These are phyloP conservation scores for Pyxicephalus adspersus DNA, from an alignment of 2,113 vertebrate species.

Conservation along the genomic window DNA sequence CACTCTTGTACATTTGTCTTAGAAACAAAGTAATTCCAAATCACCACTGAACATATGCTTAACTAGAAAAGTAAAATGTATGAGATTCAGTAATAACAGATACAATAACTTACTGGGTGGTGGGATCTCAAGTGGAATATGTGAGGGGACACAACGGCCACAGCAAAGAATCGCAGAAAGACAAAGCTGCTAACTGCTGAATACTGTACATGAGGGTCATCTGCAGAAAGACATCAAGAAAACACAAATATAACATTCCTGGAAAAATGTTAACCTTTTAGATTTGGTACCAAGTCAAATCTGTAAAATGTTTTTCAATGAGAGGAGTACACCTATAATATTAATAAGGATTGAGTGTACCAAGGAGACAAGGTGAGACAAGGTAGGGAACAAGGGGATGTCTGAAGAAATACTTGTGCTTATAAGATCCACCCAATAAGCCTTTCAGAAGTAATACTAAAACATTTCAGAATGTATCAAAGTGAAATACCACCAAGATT, in stretches of 20 bases:
- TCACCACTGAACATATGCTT: no score
- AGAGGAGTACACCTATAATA: background rate
- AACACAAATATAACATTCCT: slow-evolving; percentile 58
- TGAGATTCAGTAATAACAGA: background rate
- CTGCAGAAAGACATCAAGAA: slow-evolving; percentile 77
- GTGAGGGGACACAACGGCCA: slow-evolving; percentile 94
- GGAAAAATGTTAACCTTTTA: background rate
- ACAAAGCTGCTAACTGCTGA: slow-evolving; percentile 99
- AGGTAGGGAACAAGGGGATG: background rate
- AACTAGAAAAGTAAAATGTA: no score
- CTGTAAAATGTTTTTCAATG: background rate
- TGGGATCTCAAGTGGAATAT: slow-evolving; percentile 95
- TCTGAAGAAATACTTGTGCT: slow-evolving; percentile 19
- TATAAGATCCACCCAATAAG: no score
- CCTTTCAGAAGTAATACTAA: no score
- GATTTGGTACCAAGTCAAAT: background rate
- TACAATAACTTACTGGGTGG: slow-evolving; percentile 87
- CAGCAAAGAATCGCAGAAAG: slow-evolving; percentile 97
- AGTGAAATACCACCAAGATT: background rate
- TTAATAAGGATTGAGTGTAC: background rate
- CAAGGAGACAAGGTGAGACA: background rate
- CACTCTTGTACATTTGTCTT: no score
- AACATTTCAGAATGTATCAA: no score
- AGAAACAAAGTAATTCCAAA: no score
- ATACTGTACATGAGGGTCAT: slow-evolving; percentile 95